A percentile compares a stretch with the other conserved stretches of the same genome.
Conservation (phyloP, 23 tunicate species). For the Ciona savignyi region DNA sequence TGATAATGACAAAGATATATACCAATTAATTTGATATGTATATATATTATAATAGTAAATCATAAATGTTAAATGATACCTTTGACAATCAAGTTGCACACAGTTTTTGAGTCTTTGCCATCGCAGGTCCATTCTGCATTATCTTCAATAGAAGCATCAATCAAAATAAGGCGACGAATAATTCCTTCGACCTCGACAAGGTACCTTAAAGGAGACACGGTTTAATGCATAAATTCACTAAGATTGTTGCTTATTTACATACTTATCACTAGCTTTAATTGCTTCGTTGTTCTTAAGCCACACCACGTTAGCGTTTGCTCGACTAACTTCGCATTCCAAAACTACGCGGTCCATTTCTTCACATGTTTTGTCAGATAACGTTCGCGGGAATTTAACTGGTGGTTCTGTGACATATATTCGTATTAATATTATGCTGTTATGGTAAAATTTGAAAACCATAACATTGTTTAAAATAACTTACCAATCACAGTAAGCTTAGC, state of each 20-base stretch:
- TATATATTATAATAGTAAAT: too few species aligned
- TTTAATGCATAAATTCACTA: too few species aligned
- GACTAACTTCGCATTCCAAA: constrained; percentile 71
- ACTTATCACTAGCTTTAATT: constrained; percentile 34
- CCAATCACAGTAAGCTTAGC: constrained; percentile 71
- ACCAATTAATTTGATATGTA: too few species aligned
- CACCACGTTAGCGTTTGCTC: constrained; percentile 64
- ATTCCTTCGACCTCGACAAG: constrained; percentile 72
- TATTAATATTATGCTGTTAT: background rate
- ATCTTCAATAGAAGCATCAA: constrained; percentile 58
- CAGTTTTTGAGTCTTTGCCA: constrained; percentile 73
- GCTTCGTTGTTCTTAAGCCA: constrained; percentile 49
- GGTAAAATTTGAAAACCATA: too few species aligned
- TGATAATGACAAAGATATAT: too few species aligned
- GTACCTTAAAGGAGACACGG: constrained; percentile 74
- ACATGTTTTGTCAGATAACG: constrained; percentile 30
- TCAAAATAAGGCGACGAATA: constrained; percentile 45
- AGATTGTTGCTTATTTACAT: too few species aligned
- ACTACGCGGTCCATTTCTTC: constrained; percentile 71
- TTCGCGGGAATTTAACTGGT: constrained; percentile 64
- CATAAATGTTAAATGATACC: too few species aligned
- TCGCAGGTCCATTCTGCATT: constrained; percentile 82
- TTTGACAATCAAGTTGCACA: constrained; percentile 62
- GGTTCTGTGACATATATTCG: constrained; percentile 43
- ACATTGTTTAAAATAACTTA: too few species aligned